Evolutionary conservation across 2,888 invertebrate genomes (phyloP), one percentile per base, ranked within the genome.

Genomic region (Tachina fera): DNA sequence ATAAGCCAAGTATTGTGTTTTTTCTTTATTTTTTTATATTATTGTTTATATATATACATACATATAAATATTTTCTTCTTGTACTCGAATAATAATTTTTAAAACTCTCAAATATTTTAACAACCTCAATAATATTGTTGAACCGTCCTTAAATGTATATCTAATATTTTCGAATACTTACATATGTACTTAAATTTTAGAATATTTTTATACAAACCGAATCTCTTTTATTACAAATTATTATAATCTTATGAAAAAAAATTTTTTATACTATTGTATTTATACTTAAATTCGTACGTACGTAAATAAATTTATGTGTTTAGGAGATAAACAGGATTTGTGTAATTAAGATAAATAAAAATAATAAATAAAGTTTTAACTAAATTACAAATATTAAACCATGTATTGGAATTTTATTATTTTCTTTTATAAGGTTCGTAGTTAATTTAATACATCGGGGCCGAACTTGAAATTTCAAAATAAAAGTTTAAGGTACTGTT

Each of bases 1-100:
- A 67, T 86, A 87, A 87, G 87, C 80, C 87, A 87, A 86, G 84
- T 84, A 84, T 82, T 81, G 45, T 83, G 67, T 78, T 77, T 70
- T 72, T 83, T 47, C 67, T 65, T 49, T 65, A 68, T 78, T 63
- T 63, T 31, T 43, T 60, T 16, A 11, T 43, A 13, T 5, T 49
- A 14, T 49, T 49, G 13, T 49, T 49, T 14, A 49, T 67, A 68
- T 51, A 47, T 56, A 43, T 45, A 43, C 22, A 53, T n/a, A n/a
- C n/a, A n/a, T n/a, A 3, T 16, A 39, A 39, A 14, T 39, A 61
- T 65, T 22, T 68, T 61, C 43, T 43, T 39, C 47, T 51, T 47
- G 9, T 56, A 70, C 85, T 78, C 77, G 68, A 63, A 81, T 74
- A 81, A 63, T 71, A 81, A 63, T 71, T 76, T 74, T 80, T 67